phyloP scores from a whole-genome alignment of 2,888 invertebrate genomes.

The Drosophila atroscutellata region DNA sequence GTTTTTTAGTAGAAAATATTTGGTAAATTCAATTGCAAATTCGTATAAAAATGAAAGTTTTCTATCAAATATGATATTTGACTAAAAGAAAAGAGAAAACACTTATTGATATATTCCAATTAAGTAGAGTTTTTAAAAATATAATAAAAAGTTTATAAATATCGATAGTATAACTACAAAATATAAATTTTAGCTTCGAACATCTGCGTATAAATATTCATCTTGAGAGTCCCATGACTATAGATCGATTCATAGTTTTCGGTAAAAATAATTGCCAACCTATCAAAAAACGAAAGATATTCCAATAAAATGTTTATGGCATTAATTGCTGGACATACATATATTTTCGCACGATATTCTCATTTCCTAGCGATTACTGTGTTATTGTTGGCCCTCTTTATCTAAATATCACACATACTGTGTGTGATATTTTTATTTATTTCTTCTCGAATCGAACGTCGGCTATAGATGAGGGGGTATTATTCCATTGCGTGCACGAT shows the following conservation, averaged over 20 bases:
- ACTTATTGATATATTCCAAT: too few species aligned
- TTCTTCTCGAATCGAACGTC: slow-evolving; percentile 44
- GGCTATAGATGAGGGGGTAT: slow-evolving; percentile 5
- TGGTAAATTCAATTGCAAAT: neutral
- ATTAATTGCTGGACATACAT: neutral
- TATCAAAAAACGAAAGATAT: neutral
- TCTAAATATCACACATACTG: slow-evolving; percentile 2
- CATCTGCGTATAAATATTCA: neutral
- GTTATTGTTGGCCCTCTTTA: neutral
- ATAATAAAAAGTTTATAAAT: neutral
- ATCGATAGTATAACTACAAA: neutral
- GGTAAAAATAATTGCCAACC: neutral
- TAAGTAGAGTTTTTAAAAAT: neutral
- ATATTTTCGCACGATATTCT: neutral
- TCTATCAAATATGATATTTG: neutral
- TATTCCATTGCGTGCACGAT: slow-evolving; percentile 61
- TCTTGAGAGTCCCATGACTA: neutral
- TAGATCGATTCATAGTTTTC: neutral
- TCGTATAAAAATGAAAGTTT: neutral
- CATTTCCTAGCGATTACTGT: neutral
- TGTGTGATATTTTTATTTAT: neutral
- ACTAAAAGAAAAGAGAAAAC: neutral
- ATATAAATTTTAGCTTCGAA: neutral
- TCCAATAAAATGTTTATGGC: neutral
- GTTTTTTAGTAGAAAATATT: neutral